phyloP scores from a whole-genome alignment of 2,888 invertebrate species.

The Teleiodes luculella region DNA sequence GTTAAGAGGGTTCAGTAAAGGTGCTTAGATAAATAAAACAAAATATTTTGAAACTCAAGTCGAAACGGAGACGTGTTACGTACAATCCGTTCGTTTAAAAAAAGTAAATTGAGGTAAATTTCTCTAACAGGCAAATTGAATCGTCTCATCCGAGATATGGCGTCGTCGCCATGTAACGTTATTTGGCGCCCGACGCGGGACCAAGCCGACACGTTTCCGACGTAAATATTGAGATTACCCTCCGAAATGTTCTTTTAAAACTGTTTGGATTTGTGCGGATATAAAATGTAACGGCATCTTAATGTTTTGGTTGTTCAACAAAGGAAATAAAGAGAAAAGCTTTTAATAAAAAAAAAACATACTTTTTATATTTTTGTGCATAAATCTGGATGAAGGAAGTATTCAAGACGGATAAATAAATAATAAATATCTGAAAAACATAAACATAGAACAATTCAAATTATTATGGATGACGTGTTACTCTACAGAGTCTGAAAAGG shows the following conservation, averaged over 20 bases:
- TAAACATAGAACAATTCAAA: too few species aligned
- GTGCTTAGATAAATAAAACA: too few species aligned
- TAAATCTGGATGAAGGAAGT: too few species aligned
- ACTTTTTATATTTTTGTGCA: too few species aligned
- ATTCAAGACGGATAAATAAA: too few species aligned
- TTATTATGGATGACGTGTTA: too few species aligned
- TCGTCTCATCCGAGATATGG: conserved; percentile 25
- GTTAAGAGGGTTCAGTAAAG: too few species aligned
- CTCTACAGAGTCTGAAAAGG: too few species aligned
- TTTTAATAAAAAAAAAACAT: too few species aligned
- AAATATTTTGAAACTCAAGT: too few species aligned
- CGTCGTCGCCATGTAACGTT: conserved; percentile 7
- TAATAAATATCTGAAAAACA: too few species aligned
- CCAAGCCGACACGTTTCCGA: conserved; percentile 4
- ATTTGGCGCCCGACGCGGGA: conserved; percentile 11
- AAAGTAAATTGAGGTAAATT: conserved; percentile 18
- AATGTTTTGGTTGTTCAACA: neutral
- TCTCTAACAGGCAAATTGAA: conserved; percentile 35
- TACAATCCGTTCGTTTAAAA: neutral
- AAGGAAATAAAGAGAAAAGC: too few species aligned
- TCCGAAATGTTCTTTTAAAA: conserved; percentile 6
- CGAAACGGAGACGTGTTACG: neutral
- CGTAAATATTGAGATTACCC: conserved; percentile 13
- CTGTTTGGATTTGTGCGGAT: conserved; percentile 2
- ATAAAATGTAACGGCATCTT: neutral